These are phyloP conservation scores for Lithobates pipiens DNA, from an alignment of 2,797 vertebrate genomes.

Conservation along the genomic window DNA sequence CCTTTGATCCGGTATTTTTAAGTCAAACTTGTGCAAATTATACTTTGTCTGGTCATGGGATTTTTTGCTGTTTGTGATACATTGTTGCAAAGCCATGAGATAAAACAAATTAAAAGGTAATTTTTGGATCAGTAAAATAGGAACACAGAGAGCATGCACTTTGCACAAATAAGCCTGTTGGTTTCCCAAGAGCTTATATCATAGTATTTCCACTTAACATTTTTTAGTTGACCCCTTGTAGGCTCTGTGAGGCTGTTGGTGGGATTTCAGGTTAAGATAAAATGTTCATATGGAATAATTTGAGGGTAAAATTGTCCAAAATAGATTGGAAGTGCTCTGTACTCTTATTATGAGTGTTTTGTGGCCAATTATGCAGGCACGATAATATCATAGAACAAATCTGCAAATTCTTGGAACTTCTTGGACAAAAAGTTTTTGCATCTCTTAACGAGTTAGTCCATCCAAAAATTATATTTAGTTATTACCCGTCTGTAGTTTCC, in stretches of 20 bases:
- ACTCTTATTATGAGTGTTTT: too few relatives aligned
- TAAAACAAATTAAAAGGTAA: neutral
- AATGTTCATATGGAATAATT: neutral
- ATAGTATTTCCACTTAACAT: neutral
- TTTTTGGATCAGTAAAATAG: neutral
- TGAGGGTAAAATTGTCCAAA: neutral
- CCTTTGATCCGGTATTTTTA: constrained; percentile 64
- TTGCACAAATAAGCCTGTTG: neutral
- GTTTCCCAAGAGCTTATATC: neutral
- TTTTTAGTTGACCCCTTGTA: neutral
- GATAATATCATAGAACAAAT: too few relatives aligned
- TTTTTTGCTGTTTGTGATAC: constrained; percentile 53
- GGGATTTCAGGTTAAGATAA: neutral
- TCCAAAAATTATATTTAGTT: neutral
- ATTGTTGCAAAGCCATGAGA: constrained; percentile 13
- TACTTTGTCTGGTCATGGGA: constrained; percentile 66
- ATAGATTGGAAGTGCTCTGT: too few relatives aligned
- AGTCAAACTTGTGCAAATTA: constrained; percentile 66
- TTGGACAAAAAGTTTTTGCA: neutral
- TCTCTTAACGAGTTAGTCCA: neutral
- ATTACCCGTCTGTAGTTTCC: neutral
- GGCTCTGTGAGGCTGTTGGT: neutral
- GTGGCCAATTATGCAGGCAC: too few relatives aligned
- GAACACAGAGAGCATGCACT: neutral
- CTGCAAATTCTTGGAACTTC: neutral